Conservation (phyloP, 2,888 invertebrate genomes). For the Parnassius orleans region DNA sequence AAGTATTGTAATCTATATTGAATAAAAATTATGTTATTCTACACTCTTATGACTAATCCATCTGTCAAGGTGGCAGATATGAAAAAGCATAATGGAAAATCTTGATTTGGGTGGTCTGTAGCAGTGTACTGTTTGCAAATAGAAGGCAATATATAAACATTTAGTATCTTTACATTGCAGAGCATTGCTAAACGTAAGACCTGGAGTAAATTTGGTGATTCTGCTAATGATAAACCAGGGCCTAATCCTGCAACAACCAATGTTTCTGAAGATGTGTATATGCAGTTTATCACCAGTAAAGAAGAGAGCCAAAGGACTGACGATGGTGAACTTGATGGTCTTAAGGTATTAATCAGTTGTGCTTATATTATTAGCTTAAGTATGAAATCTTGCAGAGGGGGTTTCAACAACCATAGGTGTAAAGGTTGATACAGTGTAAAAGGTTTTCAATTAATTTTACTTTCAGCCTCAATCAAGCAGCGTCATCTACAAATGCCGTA, state of each 20-base stretch:
- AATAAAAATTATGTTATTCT: no score
- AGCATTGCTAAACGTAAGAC: constrained; percentile 95
- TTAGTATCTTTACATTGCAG: constrained; percentile 42
- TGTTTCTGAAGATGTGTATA: constrained; percentile 96
- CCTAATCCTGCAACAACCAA: constrained; percentile 99
- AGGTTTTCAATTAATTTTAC: neutral
- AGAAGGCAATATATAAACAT: neutral
- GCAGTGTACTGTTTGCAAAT: neutral
- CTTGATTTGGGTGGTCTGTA: neutral
- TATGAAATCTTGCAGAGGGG: no score
- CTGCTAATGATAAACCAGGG: constrained; percentile 94
- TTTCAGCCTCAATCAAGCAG: constrained; percentile 79
- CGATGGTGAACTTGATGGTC: constrained; percentile 91
- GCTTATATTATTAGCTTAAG: neutral
- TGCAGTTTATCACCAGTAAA: constrained; percentile 95
- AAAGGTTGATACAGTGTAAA: no score
- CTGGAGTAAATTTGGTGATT: constrained; percentile 98
- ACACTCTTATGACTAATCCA: no score
- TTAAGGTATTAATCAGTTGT: constrained; percentile 80
- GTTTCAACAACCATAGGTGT: no score
- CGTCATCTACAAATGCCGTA: constrained; percentile 91
- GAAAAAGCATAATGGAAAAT: no score
- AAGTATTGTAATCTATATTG: no score
- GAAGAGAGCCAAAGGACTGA: constrained; percentile 93
- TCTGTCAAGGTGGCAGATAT: no score